Evolutionary conservation across 1,140 invertebrate genomes (phyloP), one percentile per base, ranked within the genome.

Genomic region (Scaptomyza graminum): DNA sequence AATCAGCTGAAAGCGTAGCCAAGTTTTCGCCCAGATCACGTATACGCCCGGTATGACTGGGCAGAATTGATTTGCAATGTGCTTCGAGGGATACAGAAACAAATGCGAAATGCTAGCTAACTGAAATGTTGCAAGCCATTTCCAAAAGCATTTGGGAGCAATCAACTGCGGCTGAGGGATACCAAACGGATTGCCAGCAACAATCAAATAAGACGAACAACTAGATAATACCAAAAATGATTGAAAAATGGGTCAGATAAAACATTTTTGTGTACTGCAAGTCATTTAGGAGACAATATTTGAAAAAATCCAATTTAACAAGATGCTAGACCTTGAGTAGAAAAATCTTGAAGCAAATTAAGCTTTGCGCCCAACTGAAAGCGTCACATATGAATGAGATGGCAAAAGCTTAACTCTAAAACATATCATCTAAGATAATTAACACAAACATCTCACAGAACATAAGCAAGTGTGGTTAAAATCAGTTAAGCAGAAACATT

Each of bases 1-100:
- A 69, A 74, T 69, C 71, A 69, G 71, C 54, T 62, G 66, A 74
- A 69, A 74, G 71, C 71, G 71, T 74, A 22, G 64, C 70, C 49
- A 72, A 61, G 56, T 9, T 47, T 64, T 47, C 31, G 52, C 43
- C 25, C 61, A 51, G 28, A 73, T 62, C 71, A 64, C 65, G 71
- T 63, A 74, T 74, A 69, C 66, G 71, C 66, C 39, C 4, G 7
- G 18, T 46, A 49, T 73, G 55, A 61, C 56, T 52, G 56, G 41
- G 54, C 63, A 67, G 39, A 60, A 67, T 59, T 51, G 28, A 68
- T 68, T 61, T 22, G 25, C 47, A 60, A 46, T 49, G 41, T 16
- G 16, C 15, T 7, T 1, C 5, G 2, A 34, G 18, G 7, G 22
- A 31, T 2, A 22, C 22, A n/a, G 22, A 22, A 15, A 16, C 31